Evolutionary conservation across 2,797 vertebrate genomes (phyloP).

Genomic region (Microctenopoma lineatum): DNA sequence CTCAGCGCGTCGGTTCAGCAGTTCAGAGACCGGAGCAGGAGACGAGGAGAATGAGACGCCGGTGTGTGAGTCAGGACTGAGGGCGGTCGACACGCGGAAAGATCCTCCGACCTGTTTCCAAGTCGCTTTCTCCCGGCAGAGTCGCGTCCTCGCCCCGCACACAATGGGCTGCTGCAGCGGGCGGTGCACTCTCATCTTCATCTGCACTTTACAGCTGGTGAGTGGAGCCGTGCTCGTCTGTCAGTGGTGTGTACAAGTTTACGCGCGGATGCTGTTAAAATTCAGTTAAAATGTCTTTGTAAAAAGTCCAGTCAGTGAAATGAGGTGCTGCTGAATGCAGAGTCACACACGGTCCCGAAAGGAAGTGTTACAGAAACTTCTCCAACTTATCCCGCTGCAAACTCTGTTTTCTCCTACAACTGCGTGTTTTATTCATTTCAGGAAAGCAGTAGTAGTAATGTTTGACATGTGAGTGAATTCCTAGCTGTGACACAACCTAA

Average conservation of each 20-base stretch:
- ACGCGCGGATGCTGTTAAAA: background rate
- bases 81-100: conserved; percentile 37
- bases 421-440: background rate
- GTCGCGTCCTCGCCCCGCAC: conserved; percentile 58
- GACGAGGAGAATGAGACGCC: conserved; percentile 67
- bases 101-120: conserved; percentile 35
- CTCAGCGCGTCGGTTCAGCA: conserved; percentile 1
- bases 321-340: background rate
- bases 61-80: conserved; percentile 60
- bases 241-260: conserved; percentile 33
- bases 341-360: background rate
- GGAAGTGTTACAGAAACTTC: conserved; percentile 19
- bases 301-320: background rate
- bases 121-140: conserved; percentile 32
- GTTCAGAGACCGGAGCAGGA: background rate
- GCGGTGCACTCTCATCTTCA: conserved; percentile 88
- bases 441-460: background rate
- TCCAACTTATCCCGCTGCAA: background rate
- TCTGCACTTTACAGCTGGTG: conserved; percentile 92
- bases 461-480: background rate
- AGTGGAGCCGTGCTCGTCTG: conserved; percentile 65
- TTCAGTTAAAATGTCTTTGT: too few species aligned
- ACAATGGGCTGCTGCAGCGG: conserved; percentile 92
- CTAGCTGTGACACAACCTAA: conserved; percentile 14
- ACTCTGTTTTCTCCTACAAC: background rate